These are phyloP conservation scores for Plemyria rubiginata DNA, from an alignment of 2,888 invertebrate genomes.

Conservation along the genomic window DNA sequence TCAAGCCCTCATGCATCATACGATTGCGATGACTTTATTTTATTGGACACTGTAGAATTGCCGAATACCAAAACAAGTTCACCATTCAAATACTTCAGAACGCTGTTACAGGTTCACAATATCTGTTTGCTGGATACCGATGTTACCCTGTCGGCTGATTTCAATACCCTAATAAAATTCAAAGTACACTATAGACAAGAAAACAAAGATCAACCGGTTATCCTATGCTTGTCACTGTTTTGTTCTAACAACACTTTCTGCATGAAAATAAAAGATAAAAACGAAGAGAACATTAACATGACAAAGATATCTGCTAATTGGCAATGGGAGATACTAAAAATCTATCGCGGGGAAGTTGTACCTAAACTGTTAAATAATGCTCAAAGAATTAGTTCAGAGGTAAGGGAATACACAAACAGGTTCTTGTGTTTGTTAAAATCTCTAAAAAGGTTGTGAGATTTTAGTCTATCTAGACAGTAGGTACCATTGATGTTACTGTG, in stretches of 20 bases:
- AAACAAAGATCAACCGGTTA: conserved; percentile 49
- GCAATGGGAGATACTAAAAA: conserved; percentile 78
- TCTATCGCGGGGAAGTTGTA: conserved; percentile 59
- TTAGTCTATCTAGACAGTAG: no score
- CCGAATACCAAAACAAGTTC: conserved; percentile 67
- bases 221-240: conserved; percentile 59
- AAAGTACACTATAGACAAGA: conserved; percentile 67
- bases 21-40: conserved; percentile 44
- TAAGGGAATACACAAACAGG: conserved; percentile 48
- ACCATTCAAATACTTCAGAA: conserved; percentile 66
- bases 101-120: conserved; percentile 60
- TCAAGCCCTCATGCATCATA: conserved; percentile 1
- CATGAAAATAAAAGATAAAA: conserved; percentile 60
- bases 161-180: conserved; percentile 64
- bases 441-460: conserved; percentile 44
- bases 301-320: conserved; percentile 63
- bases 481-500: no score
- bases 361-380: conserved; percentile 59
- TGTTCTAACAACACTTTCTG: conserved; percentile 57
- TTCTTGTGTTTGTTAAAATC: conserved; percentile 63
- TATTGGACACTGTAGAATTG: conserved; percentile 64
- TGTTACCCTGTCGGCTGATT: conserved; percentile 43
- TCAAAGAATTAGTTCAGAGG: conserved; percentile 49
- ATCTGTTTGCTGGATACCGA: conserved; percentile 55
- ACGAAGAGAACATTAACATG: conserved; percentile 55